Base-by-base conservation (phyloP, 2,113 vertebrate species). In the Plecotus auritus region DNA sequence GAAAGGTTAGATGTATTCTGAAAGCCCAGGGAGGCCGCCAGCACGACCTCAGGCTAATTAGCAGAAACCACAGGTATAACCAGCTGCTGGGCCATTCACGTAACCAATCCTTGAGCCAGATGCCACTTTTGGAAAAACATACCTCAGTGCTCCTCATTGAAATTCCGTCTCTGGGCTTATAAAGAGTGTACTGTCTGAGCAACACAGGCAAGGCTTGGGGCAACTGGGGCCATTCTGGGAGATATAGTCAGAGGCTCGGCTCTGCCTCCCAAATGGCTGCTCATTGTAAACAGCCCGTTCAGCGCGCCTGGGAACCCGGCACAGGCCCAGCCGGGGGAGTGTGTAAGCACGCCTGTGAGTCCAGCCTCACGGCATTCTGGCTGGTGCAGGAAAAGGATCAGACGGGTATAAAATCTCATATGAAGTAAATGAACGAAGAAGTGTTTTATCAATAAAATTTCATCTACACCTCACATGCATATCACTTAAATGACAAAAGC, bases 371-470 rank as follows among this genome's bases (percentile, higher is more conserved):
- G 45, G 10, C 4, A 4, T 49, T 47, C 87, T 59, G 54, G 77
- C 64, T 84, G 42, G 64, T 20, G 59, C 42, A 84, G 72, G 54
- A 49, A 81, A 93, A 91, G 72, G 67, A 88, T 83, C 94, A 70
- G 90, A 97, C 1, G 70, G 86, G 86, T 32, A 49, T 42, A 85
- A 91, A 88, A 47, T 70, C 88, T 69, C 85, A 11, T 37, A 66
- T 83, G 91, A 94, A 95, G 91, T 93, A 96, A 95, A 95, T 91
- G 92, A 85, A 88, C 18, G 23, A 32, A 92, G 96, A 90, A 93
- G 78, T 96, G 96, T 96, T 97, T 97, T 97, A 97, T 96, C 97
- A 97, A 97, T 97, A 97, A 97, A 96, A 90, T 97, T 97, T 97
- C 96, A 97, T 97, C 95, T 88, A 80, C 97, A 97, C 96, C 91